phyloP scores from a whole-genome alignment of 2,113 vertebrate species.

The Tachycineta bicolor region DNA sequence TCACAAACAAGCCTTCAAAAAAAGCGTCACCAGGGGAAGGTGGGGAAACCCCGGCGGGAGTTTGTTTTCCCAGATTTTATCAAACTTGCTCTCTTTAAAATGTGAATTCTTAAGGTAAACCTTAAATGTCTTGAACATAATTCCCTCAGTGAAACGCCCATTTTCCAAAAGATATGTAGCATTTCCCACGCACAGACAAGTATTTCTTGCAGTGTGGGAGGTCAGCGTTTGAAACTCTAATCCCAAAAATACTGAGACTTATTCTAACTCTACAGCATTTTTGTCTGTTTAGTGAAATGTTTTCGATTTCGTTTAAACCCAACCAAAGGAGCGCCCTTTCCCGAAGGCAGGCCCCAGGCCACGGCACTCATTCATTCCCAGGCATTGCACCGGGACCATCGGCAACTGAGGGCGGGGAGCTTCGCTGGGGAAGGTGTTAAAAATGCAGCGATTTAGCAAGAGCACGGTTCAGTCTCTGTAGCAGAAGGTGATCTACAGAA shows the following conservation, averaged over 20 bases:
- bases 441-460: background rate
- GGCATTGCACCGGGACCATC: background rate
- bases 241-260: constrained; percentile 5
- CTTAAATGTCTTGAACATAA: background rate
- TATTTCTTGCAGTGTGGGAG: constrained; percentile 44
- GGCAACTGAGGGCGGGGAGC: background rate
- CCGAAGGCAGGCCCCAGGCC: background rate
- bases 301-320: background rate
- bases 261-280: background rate
- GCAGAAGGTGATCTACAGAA: background rate
- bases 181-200: constrained; percentile 29
- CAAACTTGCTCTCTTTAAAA: background rate
- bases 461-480: background rate
- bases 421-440: background rate
- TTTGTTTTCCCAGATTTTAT: background rate
- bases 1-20: background rate
- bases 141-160: background rate
- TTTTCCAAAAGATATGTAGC: background rate
- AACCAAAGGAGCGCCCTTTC: background rate
- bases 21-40: background rate
- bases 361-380: background rate
- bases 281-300: background rate
- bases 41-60: background rate
- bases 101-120: background rate
- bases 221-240: constrained; percentile 12